A percentile compares a stretch with the other conserved stretches of the same genome.
Evolutionary conservation across 1,140 invertebrate species (phyloP).

Genomic region (Trichonephila clavata): DNA sequence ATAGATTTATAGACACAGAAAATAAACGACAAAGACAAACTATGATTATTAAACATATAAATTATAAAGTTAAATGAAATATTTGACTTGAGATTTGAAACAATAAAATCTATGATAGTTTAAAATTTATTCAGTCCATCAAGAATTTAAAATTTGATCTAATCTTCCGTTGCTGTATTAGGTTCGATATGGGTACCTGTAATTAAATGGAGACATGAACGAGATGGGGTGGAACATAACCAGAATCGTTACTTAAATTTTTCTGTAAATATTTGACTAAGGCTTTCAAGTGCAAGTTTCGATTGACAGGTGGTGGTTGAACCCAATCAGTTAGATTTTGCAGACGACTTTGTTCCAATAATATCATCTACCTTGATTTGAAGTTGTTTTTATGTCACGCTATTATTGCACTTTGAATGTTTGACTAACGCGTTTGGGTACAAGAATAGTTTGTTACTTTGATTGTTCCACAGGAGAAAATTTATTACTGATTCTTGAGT

Average conservation of each 20-base stretch:
- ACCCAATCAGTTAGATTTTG: neutral
- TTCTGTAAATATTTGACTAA: constrained; percentile 40
- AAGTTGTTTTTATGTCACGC: neutral
- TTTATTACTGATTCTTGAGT: neutral
- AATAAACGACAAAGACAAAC: too few species aligned
- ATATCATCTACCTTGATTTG: constrained; percentile 36
- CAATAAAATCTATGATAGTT: neutral
- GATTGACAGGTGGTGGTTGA: neutral
- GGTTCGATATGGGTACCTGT: neutral
- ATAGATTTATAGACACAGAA: neutral
- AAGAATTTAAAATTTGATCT: constrained; percentile 61
- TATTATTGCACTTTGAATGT: neutral
- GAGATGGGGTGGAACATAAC: constrained; percentile 19
- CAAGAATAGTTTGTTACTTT: neutral
- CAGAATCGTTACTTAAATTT: constrained; percentile 14
- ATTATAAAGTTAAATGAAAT: constrained; percentile 18
- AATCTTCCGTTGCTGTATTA: constrained; percentile 59
- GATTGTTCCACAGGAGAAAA: neutral
- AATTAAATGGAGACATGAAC: constrained; percentile 56
- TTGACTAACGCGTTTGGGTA: neutral
- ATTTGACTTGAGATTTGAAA: neutral
- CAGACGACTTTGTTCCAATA: neutral
- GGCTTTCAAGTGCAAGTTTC: neutral
- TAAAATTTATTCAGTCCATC: neutral
- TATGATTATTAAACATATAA: neutral